Evolutionary conservation across 2,113 vertebrate species (phyloP).

Genomic region (Notechis scutatus): DNA sequence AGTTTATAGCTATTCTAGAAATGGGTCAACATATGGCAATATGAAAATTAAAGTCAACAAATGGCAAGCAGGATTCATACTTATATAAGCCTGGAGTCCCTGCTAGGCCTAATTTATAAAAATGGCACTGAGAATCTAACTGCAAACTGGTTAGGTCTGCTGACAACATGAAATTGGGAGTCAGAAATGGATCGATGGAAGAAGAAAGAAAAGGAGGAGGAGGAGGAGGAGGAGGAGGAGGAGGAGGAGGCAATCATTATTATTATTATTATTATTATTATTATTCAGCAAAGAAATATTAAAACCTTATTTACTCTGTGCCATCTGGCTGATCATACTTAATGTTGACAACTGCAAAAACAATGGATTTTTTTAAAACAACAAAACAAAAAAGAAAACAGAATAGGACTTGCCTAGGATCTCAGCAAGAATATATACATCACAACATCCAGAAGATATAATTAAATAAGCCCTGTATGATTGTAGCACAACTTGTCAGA

Average conservation of each 20-base stretch:
- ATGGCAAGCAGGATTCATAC: conserved; percentile 63
- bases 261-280: too few relatives aligned
- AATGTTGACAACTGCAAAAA: conserved; percentile 65
- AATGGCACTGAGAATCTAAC: conserved; percentile 61
- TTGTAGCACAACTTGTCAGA: conserved; percentile 8
- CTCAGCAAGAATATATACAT: conserved; percentile 11
- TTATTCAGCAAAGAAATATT: conserved; percentile 40
- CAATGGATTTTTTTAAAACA: conserved; percentile 26
- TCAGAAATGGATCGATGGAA: background rate
- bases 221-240: too few relatives aligned
- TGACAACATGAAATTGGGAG: conserved; percentile 59
- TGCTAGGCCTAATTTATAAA: conserved; percentile 69
- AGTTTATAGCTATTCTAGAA: conserved; percentile 55
- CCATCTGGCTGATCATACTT: conserved; percentile 50
- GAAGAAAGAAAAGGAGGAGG: too few relatives aligned
- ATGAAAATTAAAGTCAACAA: conserved; percentile 65
- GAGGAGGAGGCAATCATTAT: too few relatives aligned
- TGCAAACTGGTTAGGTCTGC: conserved; percentile 60
- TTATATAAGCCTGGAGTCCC: conserved; percentile 53
- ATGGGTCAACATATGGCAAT: conserved; percentile 56
- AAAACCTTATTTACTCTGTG: conserved; percentile 36
- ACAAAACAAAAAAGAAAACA: conserved; percentile 14
- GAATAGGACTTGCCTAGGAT: conserved; percentile 44
- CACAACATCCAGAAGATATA: conserved; percentile 24
- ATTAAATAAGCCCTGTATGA: conserved; percentile 1